Base-by-base conservation (phyloP, 2,113 vertebrate genomes). In the Caranx melampygus region DNA sequence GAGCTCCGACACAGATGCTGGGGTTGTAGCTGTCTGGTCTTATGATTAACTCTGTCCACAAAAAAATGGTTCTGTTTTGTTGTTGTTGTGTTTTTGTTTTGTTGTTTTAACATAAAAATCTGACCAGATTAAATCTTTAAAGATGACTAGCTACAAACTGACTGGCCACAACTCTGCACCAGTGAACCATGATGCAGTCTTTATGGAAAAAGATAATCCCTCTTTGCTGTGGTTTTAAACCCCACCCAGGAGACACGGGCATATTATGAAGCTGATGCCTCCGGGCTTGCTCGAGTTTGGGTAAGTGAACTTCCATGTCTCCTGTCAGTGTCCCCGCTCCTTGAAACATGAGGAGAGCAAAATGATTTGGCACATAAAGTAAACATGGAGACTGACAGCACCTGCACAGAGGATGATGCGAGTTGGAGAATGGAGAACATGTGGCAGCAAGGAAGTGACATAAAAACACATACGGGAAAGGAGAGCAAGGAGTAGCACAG, bases 271-370 rank as follows among this genome's bases (percentile, higher is more conserved):
- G 54, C 72, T 60, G 78, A 81, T 83, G 79, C 82, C 89, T 74
- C 20, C n/a, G 13, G 85, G 86, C 75, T 79, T 79, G 75, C 49
- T 81, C 49, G 13, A 82, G 77, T 87, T 78, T 45, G 67, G 40
- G 54, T 87, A 87, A 91, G 84, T 90, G 85, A 88, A 89, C 82
- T 92, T 89, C 60, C 78, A 47, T 90, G 86, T 91, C 76, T 83
- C 59, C 62, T 67, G 78, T 88, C 87, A 80, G 58, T 79, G 72
- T 69, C 62, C 18, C 45, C 62, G 40, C 66, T 82, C 40, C 55
- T 42, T 70, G 51, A 69, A 87, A 91, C 85, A 86, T n/a, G 44
- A 84, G 72, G 70, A 21, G 42, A 83, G 75, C 47, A 75, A 87
- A 91, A 73, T 49, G 13, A 89, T 84, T 87, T 72, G 69, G 68